These are phyloP conservation scores for Cheilosia grossa DNA, from an alignment of 2,888 invertebrate species.

Conservation along the genomic window DNA sequence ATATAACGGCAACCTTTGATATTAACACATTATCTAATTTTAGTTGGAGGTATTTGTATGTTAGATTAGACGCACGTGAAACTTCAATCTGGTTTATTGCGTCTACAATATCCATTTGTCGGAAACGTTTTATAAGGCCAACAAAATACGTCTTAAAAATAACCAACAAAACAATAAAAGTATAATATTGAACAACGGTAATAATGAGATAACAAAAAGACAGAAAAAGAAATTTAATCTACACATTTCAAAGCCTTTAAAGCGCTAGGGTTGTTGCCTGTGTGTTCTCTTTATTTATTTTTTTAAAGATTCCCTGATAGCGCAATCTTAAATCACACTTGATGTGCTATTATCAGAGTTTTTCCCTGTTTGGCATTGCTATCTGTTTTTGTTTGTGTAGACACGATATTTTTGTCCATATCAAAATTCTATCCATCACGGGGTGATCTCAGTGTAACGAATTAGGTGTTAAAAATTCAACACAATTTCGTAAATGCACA, in stretches of 20 bases:
- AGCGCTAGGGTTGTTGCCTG: not conserved
- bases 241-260: not conserved
- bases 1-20: no score
- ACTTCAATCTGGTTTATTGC: not conserved
- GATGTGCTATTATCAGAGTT: not conserved
- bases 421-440: no score
- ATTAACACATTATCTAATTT: not conserved
- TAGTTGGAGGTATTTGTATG: not conserved
- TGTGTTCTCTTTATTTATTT: not conserved
- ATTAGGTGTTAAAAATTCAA: no score
- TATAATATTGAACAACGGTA: not conserved
- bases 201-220: not conserved
- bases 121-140: not conserved
- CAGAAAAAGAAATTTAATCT: not conserved
- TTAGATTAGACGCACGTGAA: not conserved
- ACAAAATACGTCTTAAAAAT: not conserved
- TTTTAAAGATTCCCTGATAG: not conserved
- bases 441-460: no score
- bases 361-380: not conserved
- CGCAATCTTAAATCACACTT: not conserved
- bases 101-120: not conserved
- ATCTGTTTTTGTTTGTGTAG: not conserved
- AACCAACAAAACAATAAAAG: not conserved
- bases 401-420: no score
- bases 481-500: no score